These are phyloP conservation scores for Noctua pronuba DNA, from an alignment of 2,888 invertebrate species.

Conservation along the genomic window DNA sequence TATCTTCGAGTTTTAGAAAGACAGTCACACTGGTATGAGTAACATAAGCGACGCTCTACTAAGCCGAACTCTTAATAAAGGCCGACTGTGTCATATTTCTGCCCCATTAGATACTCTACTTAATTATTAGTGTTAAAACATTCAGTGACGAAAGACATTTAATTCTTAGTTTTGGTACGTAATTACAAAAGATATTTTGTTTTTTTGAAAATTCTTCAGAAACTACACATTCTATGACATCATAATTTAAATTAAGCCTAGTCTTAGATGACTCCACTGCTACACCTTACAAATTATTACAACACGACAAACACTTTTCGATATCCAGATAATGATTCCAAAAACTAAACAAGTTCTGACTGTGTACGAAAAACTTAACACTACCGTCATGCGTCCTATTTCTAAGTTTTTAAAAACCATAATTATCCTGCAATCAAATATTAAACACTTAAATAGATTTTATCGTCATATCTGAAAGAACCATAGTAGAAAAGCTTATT, in stretches of 20 bases:
- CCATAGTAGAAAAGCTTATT: slow-evolving; percentile 7
- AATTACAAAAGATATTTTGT: background rate
- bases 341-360: background rate
- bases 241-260: slow-evolving; percentile 38
- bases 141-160: background rate
- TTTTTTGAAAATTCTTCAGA: background rate
- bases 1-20: background rate
- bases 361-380: background rate
- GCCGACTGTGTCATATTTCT: too few species aligned
- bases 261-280: slow-evolving; percentile 63
- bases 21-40: background rate
- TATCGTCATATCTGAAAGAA: background rate
- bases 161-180: slow-evolving; percentile 9
- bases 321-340: background rate
- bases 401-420: background rate
- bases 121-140: background rate
- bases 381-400: background rate
- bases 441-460: background rate
- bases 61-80: background rate
- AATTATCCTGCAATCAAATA: background rate
- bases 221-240: background rate
- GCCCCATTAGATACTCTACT: background rate
- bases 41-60: background rate
- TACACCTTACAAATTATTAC: slow-evolving; percentile 27
- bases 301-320: slow-evolving; percentile 20